Evolutionary conservation across 2,888 invertebrate genomes (phyloP).

Genomic region (Amiota communis): DNA sequence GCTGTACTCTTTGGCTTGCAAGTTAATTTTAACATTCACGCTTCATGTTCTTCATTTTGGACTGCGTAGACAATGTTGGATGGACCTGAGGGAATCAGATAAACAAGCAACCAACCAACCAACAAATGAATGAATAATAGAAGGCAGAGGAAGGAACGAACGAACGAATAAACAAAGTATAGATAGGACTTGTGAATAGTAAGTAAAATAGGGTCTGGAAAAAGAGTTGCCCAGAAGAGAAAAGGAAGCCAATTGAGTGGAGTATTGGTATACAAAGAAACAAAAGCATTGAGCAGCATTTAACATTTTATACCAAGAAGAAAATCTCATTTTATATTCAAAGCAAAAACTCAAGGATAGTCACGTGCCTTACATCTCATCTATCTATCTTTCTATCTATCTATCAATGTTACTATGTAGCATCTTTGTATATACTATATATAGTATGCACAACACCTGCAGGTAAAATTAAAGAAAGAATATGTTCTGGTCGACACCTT

Average conservation of each 20-base stretch:
- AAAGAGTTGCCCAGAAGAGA: not conserved
- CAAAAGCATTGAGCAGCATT: conserved; percentile 25
- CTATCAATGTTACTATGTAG: conserved; percentile 10
- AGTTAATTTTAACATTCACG: conserved; percentile 45
- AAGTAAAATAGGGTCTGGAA: not conserved
- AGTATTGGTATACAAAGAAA: not conserved
- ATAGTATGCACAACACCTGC: conserved; percentile 42
- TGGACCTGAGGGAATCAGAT: conserved; percentile 13
- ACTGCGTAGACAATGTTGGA: not conserved
- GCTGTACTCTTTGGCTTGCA: conserved; percentile 31
- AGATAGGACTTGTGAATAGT: too few relatives aligned
- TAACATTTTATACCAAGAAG: conserved; percentile 22
- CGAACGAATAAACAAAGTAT: not conserved
- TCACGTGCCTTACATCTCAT: too few relatives aligned
- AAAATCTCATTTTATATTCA: not conserved
- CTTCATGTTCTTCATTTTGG: conserved; percentile 40
- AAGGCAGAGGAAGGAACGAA: conserved; percentile 31
- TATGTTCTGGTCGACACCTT: not conserved
- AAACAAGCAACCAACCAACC: conserved; percentile 15
- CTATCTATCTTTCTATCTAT: not conserved
- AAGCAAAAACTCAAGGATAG: not conserved
- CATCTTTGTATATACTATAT: conserved; percentile 12
- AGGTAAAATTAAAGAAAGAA: conserved; percentile 9
- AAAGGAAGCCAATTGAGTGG: conserved; percentile 2
- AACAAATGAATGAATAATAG: conserved; percentile 16